Conservation (phyloP, 2,797 vertebrate genomes). For the Pangasius sanitwongsei region DNA sequence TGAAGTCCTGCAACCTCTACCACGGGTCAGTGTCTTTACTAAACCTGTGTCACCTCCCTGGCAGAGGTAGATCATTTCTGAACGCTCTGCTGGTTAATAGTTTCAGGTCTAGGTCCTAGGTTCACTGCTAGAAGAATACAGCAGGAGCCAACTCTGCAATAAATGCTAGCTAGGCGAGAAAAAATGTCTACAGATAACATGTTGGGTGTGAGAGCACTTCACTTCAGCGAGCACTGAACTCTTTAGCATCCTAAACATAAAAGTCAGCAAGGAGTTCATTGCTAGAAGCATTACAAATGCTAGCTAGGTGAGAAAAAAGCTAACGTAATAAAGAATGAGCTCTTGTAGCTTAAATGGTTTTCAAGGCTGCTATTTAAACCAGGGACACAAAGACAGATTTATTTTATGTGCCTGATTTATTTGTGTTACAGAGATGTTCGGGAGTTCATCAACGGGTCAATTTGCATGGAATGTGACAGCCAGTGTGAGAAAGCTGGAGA, state of each 20-base stretch:
- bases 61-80: neutral
- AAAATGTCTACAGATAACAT: too few relatives aligned
- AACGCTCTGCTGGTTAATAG: neutral
- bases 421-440: conserved; percentile 82
- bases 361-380: neutral
- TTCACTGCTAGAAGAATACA: neutral
- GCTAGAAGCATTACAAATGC: too few relatives aligned
- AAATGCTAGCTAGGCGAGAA: too few relatives aligned
- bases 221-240: neutral
- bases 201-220: neutral
- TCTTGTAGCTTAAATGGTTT: too few relatives aligned
- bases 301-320: too few relatives aligned
- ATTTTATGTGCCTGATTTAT: neutral
- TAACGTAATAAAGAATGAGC: neutral
- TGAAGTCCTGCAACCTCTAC: conserved; percentile 89
- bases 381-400: neutral
- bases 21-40: conserved; percentile 81
- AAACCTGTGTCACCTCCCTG: neutral
- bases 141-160: too few relatives aligned
- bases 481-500: conserved; percentile 93
- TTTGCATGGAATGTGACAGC: conserved; percentile 91
- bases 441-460: conserved; percentile 89
- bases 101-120: neutral
- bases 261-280: neutral
- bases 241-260: neutral